phyloP scores from a whole-genome alignment of 1,140 invertebrate genomes.

The Pseudomyrmex dendroicus region DNA sequence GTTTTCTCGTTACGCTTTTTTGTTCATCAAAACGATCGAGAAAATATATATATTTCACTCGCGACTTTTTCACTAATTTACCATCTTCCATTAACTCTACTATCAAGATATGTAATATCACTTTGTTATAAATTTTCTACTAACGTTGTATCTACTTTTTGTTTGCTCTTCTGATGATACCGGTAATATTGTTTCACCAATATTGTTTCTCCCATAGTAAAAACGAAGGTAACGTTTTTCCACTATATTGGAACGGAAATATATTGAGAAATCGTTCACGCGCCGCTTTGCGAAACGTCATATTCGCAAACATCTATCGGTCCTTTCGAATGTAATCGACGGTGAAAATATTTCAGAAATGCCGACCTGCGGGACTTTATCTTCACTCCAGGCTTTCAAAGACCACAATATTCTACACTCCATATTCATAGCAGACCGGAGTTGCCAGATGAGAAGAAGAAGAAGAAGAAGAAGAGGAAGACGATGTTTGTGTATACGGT shows the following conservation, averaged over 20 bases:
- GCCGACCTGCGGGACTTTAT: slow-evolving; percentile 70
- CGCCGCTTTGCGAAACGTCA: slow-evolving; percentile 44
- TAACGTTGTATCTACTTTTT: no score
- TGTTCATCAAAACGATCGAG: not conserved
- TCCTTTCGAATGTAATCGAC: slow-evolving; percentile 57
- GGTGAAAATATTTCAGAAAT: slow-evolving; percentile 70
- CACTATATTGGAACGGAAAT: slow-evolving; percentile 31
- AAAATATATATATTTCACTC: not conserved
- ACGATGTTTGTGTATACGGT: slow-evolving; percentile 42
- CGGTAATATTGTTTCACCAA: no score
- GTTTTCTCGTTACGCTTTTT: not conserved
- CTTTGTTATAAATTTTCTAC: no score
- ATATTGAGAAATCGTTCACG: slow-evolving; percentile 48
- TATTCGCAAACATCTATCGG: slow-evolving; percentile 54
- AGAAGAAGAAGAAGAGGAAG: not conserved
- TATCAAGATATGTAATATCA: no score
- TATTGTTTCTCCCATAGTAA: no score
- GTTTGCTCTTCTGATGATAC: no score
- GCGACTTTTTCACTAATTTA: not conserved
- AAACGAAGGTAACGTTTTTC: not conserved
- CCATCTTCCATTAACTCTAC: no score
- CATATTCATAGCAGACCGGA: not conserved
- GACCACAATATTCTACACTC: slow-evolving; percentile 44
- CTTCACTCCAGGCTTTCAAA: slow-evolving; percentile 64
- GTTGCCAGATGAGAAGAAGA: not conserved